Base-by-base conservation (phyloP, 2,113 vertebrate species). In the Carassius auratus region DNA sequence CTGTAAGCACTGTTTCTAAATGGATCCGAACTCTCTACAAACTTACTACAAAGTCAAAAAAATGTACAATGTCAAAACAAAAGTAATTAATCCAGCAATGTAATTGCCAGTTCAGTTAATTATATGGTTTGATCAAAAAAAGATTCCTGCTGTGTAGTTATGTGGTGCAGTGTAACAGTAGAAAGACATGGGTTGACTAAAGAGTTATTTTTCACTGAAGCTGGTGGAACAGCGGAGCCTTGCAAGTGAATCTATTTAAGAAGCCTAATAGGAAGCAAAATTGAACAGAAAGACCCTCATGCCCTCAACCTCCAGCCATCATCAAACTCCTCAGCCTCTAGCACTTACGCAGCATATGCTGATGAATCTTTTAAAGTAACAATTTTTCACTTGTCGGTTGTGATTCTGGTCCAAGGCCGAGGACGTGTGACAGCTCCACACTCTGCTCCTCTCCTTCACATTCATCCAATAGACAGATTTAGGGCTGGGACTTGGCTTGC, bases 401-500 rank as follows among this genome's bases (percentile, higher is more conserved):
- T 23, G 76, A 69, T 30, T 78, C 76, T 57, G 75, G 45, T 78
- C 76, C 75, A 78, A 79, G 84, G 75, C 84, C 33, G 50, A 68
- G 48, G 26, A 45, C n/a, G 30, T 0, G 61, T 85, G 48, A 78
- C 84, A 73, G 66, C 19, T 21, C 52, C 17, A 50, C 50, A 36
- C 57, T 52, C 81, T 83, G 64, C 86, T 89, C 81, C 79, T 79
- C 84, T 85, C 12, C 45, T 75, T 62, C 76, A 42, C 76, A 80
- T 80, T 66, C 84, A 85, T 85, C 84, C 64, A 69, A 4, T 9
- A 19, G 66, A 80, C 66, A 81, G 84, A 85, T 80, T 74, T 80
- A 85, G 66, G 84, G 78, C 76, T 38, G 21, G 30, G 36, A 55
- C 45, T 64, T 64, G 42, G 52, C 36, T 66, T 14, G 76, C 9